Percentiles rank a stretch among this genome's conserved stretches.
Evolutionary conservation across 2,797 vertebrate genomes (phyloP).

Genomic region (Kryptolebias ocellatus): DNA sequence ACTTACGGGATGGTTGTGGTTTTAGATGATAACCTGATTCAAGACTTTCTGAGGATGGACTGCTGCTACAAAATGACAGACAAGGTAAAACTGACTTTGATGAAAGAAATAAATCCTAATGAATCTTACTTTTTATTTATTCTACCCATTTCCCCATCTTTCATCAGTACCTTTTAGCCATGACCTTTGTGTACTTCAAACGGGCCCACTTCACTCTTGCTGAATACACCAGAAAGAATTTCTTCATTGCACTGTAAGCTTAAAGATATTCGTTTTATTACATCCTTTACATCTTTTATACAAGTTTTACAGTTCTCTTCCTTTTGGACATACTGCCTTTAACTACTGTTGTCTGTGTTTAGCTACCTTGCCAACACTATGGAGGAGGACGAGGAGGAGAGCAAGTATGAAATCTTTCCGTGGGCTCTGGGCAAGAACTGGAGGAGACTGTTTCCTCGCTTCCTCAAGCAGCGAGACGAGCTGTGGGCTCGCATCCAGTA

Average conservation of each 20-base stretch:
- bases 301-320: not conserved
- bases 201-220: conserved; percentile 87
- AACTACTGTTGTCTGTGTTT: conserved; percentile 12
- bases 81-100: conserved; percentile 67
- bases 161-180: conserved; percentile 95
- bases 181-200: conserved; percentile 99
- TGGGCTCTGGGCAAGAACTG: conserved; percentile 94
- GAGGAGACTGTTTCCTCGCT: conserved; percentile 89
- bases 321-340: not conserved
- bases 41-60: conserved; percentile 96
- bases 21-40: conserved; percentile 91
- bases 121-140: not conserved
- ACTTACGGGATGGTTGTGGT: conserved; percentile 2
- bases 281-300: not conserved
- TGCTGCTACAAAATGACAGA: conserved; percentile 93
- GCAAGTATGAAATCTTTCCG: conserved; percentile 95
- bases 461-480: conserved; percentile 89
- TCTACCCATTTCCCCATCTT: conserved; percentile 5
- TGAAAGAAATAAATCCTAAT: not conserved
- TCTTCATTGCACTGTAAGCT: conserved; percentile 97
- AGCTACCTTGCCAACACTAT: conserved; percentile 97
- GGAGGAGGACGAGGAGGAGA: conserved; percentile 96
- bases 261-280: not conserved
- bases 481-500: conserved; percentile 93
- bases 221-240: conserved; percentile 92